These are phyloP conservation scores for Lycorma delicatula DNA, from an alignment of 1,140 invertebrate species.

Conservation along the genomic window DNA sequence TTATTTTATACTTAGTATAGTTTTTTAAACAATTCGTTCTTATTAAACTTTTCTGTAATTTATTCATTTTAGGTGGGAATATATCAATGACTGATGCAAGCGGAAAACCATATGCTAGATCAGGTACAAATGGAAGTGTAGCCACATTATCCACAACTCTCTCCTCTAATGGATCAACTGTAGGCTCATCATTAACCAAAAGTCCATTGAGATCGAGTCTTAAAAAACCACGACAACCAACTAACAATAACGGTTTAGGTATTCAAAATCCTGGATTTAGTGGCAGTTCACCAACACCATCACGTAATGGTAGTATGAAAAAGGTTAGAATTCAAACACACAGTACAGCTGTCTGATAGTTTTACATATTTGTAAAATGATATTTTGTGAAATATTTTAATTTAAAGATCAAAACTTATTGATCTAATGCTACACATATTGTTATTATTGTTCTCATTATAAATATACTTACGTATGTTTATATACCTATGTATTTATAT, in stretches of 20 bases:
- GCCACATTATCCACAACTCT: slow-evolving; percentile 60
- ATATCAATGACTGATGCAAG: slow-evolving; percentile 75
- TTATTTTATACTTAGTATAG: too few species aligned
- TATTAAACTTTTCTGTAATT: too few species aligned
- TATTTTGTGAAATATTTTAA: too few species aligned
- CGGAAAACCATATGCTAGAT: slow-evolving; percentile 57
- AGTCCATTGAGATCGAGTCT: slow-evolving; percentile 70
- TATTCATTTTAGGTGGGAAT: slow-evolving; percentile 44
- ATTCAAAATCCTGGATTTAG: slow-evolving; percentile 79
- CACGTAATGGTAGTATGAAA: slow-evolving; percentile 72
- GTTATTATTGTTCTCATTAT: too few species aligned
- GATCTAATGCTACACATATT: too few species aligned
- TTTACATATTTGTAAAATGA: too few species aligned
- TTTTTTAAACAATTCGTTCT: too few species aligned
- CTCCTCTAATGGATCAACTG: slow-evolving; percentile 49
- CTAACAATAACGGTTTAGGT: slow-evolving; percentile 51
- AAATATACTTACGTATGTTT: too few species aligned
- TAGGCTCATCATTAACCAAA: slow-evolving; percentile 46
- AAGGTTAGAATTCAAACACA: slow-evolving; percentile 82
- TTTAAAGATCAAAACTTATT: too few species aligned
- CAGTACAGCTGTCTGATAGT: slow-evolving; percentile 68
- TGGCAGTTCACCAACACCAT: slow-evolving; percentile 65
- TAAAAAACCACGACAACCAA: slow-evolving; percentile 61
- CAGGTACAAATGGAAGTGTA: slow-evolving; percentile 63
- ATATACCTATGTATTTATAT: too few species aligned